Percentiles rank a stretch among this genome's conserved stretches.
phyloP scores from a whole-genome alignment of 2,113 vertebrate genomes.

The Vanacampus margaritifer region DNA sequence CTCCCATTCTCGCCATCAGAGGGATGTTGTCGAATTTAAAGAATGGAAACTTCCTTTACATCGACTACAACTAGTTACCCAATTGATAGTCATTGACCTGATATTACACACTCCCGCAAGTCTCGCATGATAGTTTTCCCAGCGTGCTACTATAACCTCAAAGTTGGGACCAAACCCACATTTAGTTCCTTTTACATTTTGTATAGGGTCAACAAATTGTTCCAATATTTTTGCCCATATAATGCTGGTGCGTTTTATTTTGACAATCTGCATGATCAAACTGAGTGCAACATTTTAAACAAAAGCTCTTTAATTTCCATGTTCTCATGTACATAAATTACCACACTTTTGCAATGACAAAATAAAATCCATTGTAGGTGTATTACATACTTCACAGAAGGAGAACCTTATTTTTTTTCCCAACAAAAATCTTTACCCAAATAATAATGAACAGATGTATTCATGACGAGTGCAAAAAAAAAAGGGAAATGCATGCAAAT shows the following conservation, averaged over 20 bases:
- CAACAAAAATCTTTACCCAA: constrained; percentile 10
- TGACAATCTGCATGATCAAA: neutral
- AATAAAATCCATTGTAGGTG: constrained; percentile 37
- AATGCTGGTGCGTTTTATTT: neutral
- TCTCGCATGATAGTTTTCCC: no score
- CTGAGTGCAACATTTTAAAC: constrained; percentile 37
- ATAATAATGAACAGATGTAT: constrained; percentile 27
- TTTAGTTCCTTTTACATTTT: no score
- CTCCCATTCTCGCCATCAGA: no score
- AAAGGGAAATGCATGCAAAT: neutral
- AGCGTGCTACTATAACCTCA: no score
- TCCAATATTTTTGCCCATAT: neutral
- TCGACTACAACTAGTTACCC: no score
- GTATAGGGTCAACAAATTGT: neutral
- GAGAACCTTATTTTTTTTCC: constrained; percentile 17
- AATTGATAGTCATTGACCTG: no score
- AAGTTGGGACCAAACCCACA: no score
- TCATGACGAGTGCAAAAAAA: neutral
- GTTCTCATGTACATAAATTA: constrained; percentile 67
- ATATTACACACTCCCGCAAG: no score
- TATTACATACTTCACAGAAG: constrained; percentile 24
- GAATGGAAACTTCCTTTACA: no score
- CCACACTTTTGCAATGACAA: constrained; percentile 46
- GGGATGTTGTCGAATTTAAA: no score
- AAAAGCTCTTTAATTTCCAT: constrained; percentile 67